Base-by-base conservation (phyloP, 1,140 invertebrate genomes). In the Musca domestica region DNA sequence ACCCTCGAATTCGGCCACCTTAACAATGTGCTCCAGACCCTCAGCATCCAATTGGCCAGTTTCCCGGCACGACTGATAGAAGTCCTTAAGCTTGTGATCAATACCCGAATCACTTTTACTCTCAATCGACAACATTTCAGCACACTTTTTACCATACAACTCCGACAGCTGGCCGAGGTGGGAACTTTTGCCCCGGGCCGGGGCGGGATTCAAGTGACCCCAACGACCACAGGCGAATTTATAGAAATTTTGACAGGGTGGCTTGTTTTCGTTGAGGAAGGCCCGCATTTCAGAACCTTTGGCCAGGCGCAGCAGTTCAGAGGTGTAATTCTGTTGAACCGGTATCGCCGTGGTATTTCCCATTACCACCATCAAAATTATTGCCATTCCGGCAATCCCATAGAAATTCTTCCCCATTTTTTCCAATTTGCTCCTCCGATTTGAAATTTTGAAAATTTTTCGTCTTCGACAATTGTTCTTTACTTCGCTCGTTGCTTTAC, bases 241-340 rank as follows among this genome's bases (percentile, higher is more conserved):
- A 81, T 95, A 96, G 77, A 97, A 98, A 81, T 98, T 93, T 2
- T 90, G 81, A 80, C 95, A 98, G 0, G 95, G 93, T 77, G 94
- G 86, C 0, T 87, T 86, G 6, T 78, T 83, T 1, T 83, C 85
- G 6, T 79, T 82, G 89, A 95, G 94, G 73, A 90, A 91, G 68
- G 88, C 86, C 69, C 85, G 84, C 87, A 93, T 92, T 71, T 90
- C 86, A 48, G 86, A 85, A 0, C 78, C 74, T 66, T 80, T 80
- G 46, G 77, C 77, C 41, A 77, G 70, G 15, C 77, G 77, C 52
- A 80, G 54, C 20, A 80, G 71, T 10, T 77, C 77, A 23, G 25
- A 73, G n/a, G 74, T 76, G 25, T 80, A 80, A 68, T 80, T 70
- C 75, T 67, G 72, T 7, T 19, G 47, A 5, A 67, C n/a, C 3